Base-by-base conservation (phyloP, 2,888 invertebrate genomes). In the Entomobrya multifasciata region DNA sequence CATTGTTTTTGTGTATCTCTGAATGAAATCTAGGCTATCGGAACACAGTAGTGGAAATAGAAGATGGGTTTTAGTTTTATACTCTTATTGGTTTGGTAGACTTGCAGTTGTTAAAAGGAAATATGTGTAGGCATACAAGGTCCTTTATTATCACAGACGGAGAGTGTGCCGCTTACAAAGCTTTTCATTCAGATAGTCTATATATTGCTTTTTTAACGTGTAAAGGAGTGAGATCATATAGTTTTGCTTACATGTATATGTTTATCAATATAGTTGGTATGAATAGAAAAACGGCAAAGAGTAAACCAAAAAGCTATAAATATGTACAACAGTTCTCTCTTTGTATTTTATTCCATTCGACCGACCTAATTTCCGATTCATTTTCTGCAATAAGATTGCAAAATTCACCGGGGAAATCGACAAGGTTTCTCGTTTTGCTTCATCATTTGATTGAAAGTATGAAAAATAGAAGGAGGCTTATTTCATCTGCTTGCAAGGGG, bases 341-440 rank as follows among this genome's bases (percentile, higher is more conserved):
- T 49, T 17, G 49, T 25, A 70, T 47, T 27, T 27, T 72, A 72
- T 72, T 72, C 49, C 17, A 47, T 47, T 30, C 49, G 30, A 65
- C 79, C 60, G 65, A 65, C 65, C 79, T 36, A 79, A 79, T 79
- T 79, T 79, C 44, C 60, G 44, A 65, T 79, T 77, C 77, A 44
- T 65, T 65, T 79, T 55, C 30, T 49, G 79, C 60, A 79, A 79
- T 60, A 65, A 25, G 20, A 30, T 67, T 52, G 72, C 72, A 72
- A n/a, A n/a, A 72, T 49, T 72, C 72, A 52, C 72, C 44, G n/a
- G 72, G 72, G 72, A 72, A 72, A 72, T 72, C 72, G 72, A 72
- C 72, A 22, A 36, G 49, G 72, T 72, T 72, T 52, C 52, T 36
- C 70, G 11, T 30, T 20, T 60, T 20, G 15, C 15, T 15, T 30